These are phyloP conservation scores for Cricetomys ansorgei DNA, from an alignment of 2,113 vertebrate genomes.

Conservation along the genomic window DNA sequence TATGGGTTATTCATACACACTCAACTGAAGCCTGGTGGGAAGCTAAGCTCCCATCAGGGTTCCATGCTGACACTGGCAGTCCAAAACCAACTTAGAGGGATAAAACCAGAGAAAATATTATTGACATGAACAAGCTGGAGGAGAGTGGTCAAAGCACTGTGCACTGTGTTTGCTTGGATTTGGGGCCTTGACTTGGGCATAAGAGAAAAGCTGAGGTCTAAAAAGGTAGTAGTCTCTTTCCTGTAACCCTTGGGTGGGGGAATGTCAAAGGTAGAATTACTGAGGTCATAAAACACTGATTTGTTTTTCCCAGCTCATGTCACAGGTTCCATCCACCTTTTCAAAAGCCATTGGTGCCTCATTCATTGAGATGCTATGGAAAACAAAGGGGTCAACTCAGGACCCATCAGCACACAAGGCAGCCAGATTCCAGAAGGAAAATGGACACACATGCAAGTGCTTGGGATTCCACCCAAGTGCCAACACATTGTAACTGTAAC, in stretches of 20 bases:
- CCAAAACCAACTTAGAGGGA: conserved; percentile 16
- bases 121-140: conserved; percentile 40
- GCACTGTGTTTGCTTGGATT: background rate
- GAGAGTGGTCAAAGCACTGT: background rate
- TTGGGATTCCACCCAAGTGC: too few relatives aligned
- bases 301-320: background rate
- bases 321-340: background rate
- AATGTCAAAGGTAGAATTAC: background rate
- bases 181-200: background rate
- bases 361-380: background rate
- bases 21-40: conserved; percentile 65
- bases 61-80: conserved; percentile 65
- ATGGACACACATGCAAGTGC: background rate
- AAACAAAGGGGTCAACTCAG: background rate
- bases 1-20: conserved; percentile 66
- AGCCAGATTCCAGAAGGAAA: background rate
- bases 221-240: background rate
- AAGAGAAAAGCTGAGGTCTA: background rate
- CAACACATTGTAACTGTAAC: background rate
- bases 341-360: background rate
- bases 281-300: background rate
- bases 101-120: conserved; percentile 46
- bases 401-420: background rate
- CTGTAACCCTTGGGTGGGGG: background rate
- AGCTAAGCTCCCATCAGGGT: background rate